Evolutionary conservation across 2,797 vertebrate species (phyloP).

Genomic region (Melopsittacus undulatus): DNA sequence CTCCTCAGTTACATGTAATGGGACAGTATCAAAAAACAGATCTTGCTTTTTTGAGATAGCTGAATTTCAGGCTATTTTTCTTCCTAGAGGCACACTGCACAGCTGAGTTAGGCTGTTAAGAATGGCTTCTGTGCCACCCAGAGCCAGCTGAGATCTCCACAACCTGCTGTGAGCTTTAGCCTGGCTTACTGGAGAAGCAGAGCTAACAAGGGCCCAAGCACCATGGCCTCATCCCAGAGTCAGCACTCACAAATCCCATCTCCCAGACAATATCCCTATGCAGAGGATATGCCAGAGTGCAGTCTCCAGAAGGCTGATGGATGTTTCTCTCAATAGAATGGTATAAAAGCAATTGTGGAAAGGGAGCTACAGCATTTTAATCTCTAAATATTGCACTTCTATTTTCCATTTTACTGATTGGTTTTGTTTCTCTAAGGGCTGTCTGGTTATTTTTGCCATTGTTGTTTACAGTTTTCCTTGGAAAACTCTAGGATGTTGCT

Average conservation of each 20-base stretch:
- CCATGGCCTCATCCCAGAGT: not conserved
- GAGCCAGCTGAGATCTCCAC: not conserved
- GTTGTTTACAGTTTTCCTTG: not conserved
- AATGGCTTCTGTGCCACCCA: rapidly evolving
- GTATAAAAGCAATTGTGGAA: not conserved
- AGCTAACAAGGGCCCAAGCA: not conserved
- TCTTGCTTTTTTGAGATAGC: not conserved
- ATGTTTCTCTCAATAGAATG: not conserved
- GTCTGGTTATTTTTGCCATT: slow-evolving; percentile 7
- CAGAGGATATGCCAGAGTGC: not conserved
- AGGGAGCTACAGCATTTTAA: not conserved
- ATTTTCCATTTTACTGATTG: not conserved
- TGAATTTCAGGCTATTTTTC: not conserved
- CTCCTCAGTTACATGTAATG: not conserved
- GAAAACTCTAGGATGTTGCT: not conserved
- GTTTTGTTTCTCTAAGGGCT: not conserved
- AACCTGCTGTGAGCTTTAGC: not conserved
- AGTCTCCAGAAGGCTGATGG: not conserved
- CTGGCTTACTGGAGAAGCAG: not conserved
- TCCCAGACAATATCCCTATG: not conserved
- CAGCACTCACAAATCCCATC: not conserved
- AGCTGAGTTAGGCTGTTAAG: not conserved
- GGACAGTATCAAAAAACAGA: not conserved
- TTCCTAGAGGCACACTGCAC: not conserved
- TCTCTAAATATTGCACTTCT: not conserved